Base-by-base conservation (phyloP, 2,888 invertebrate genomes). In the Conomelus anceps region DNA sequence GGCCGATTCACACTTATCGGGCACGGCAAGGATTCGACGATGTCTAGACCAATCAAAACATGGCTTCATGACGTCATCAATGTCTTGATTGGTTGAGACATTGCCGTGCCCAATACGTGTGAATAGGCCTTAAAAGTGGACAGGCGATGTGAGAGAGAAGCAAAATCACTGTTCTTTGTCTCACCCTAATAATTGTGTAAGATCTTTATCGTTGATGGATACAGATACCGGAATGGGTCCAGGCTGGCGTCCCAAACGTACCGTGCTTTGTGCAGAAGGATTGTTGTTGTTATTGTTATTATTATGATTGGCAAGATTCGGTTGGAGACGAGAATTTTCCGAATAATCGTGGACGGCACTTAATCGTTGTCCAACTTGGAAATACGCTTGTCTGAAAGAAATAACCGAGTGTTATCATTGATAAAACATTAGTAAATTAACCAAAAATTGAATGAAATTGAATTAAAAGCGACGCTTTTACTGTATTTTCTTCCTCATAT, bases 301-400 rank as follows among this genome's bases (percentile, higher is more conserved):
- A n/a, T 9, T 63, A 17, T 34, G 34, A 13, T 34, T 34, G 34
- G 34, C 13, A 17, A 34, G 13, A 87, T 22, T n/a, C 87, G 89
- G 24, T 23, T 41, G 87, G 23, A n/a, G 22, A 41, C 88, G 41
- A 13, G 34, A 63, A 41, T 29, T 85, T 63, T 88, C 84, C 13
- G 23, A 26, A 23, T 26, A 86, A 6, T 90, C 86, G 9, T 89
- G 87, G 20, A 90, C 88, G 0, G 91, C 91, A 26, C 91, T 91
- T 84, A 91, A 89, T 85, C 91, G 90, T 29, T 91, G 92, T 89
- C 92, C 92, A 22, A 92, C 92, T 91, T 92, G 92, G 89, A 92
- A 92, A 88, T 92, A 92, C 0, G 92, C 91, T 90, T 92, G 92
- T 89, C 92, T 92, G 90, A 4, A 88, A 89, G 85, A 84, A 85